Base-by-base conservation (phyloP, 2,113 vertebrate species). In the Mohoua ochrocephala region DNA sequence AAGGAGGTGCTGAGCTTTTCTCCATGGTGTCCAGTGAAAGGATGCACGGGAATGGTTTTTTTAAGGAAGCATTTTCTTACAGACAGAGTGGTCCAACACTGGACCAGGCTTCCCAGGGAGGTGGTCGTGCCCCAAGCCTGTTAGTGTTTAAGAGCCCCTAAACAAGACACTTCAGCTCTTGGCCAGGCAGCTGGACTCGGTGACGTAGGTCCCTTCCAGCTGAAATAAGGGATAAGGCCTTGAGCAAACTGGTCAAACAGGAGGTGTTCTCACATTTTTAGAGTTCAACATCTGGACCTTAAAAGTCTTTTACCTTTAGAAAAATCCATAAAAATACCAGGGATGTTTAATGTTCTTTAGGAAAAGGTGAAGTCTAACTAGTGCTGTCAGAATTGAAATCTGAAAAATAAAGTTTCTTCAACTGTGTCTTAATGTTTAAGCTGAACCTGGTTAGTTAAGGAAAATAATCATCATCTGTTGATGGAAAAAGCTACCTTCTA, bases 381-480 rank as follows among this genome's bases (percentile, higher is more conserved):
- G 8, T 52, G 12, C 30, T 82, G 70, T 85, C 54, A 80, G 50
- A 91, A 82, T 2, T 56, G 20, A 84, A 82, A 73, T 27, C 21
- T 73, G 49, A 93, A 91, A 95, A 85, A 82, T 28, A 60, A 77
- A 56, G 37, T 56, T 73, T 61, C 33, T 71, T 84, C 35, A 87
- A n/a, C 39, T 67, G 6, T 84, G 68, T 69, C 56, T 83, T 75
- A 91, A 89, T 44, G 60, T 31, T 79, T 78, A 87, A 93, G n/a
- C 7, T 41, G 45, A 85, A 64, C n/a, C 49, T 42, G 10, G 26
- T 67, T 88, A 77, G 90, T 80, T 78, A 89, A 85, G 61, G 73
- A 95, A 95, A 97, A 86, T 61, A 22, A 85, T 64, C 24, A 74
- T 91, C 79, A 94, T 95, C 53, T 94, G 26, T 56, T 69, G 71